Percentiles rank a stretch among this genome's conserved stretches.
Evolutionary conservation across 2,888 invertebrate genomes (phyloP).

Genomic region (Pyrgus malvae): DNA sequence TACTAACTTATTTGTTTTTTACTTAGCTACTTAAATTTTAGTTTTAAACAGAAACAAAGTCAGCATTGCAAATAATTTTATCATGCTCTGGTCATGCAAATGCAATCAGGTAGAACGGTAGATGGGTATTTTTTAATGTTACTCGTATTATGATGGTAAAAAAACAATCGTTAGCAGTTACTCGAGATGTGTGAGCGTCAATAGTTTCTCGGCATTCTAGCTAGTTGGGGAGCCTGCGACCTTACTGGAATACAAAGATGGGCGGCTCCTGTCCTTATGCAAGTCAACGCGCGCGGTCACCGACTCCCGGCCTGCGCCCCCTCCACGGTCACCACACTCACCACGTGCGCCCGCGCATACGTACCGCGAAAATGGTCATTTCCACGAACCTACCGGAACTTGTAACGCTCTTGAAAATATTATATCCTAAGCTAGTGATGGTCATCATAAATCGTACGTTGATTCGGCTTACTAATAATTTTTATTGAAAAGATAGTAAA

Average conservation of each 20-base stretch:
- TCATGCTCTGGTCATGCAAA: too few species aligned
- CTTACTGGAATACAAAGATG: conserved; percentile 70
- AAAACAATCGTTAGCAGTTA: conserved; percentile 67
- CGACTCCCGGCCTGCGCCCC: conserved; percentile 54
- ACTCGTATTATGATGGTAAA: too few species aligned
- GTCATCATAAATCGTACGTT: background rate
- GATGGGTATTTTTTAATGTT: too few species aligned
- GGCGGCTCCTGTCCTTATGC: conserved; percentile 56
- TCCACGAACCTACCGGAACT: conserved; percentile 73
- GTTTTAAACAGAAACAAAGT: too few species aligned
- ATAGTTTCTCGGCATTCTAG: conserved; percentile 71
- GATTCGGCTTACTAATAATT: too few species aligned
- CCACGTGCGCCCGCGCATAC: conserved; percentile 56
- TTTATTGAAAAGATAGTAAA: too few species aligned
- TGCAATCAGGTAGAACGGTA: too few species aligned
- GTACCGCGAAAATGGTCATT: conserved; percentile 71
- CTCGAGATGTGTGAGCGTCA: conserved; percentile 62
- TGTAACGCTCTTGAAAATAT: conserved; percentile 45
- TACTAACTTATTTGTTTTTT: too few species aligned
- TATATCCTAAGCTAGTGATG: conserved; percentile 27
- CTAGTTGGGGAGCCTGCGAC: conserved; percentile 65
- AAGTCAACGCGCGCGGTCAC: conserved; percentile 71
- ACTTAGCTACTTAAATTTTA: too few species aligned
- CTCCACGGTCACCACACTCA: conserved; percentile 32
- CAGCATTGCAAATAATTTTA: too few species aligned